Evolutionary conservation across 2,888 invertebrate genomes (phyloP).

Genomic region (Flabesymbios commensalis): DNA sequence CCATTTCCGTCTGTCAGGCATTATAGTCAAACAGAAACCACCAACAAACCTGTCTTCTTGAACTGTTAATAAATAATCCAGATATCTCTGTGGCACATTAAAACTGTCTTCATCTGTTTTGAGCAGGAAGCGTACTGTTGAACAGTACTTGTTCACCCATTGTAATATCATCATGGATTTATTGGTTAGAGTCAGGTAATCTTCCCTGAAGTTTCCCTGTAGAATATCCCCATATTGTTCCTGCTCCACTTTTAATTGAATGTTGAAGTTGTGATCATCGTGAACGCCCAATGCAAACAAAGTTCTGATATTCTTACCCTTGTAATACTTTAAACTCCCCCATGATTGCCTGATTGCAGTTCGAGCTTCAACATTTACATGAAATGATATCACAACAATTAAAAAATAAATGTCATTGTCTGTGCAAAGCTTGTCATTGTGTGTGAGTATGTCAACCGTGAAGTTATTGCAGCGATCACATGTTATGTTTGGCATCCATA

Average conservation of each 20-base stretch:
- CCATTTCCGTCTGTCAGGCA: constrained; percentile 29
- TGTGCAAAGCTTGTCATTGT: constrained; percentile 19
- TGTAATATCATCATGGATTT: constrained; percentile 30
- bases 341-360: constrained; percentile 29
- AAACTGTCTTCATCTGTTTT: constrained; percentile 39
- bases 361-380: constrained; percentile 29
- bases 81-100: constrained; percentile 30
- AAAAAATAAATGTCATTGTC: constrained; percentile 28
- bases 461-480: constrained; percentile 32
- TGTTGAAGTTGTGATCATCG: constrained; percentile 32
- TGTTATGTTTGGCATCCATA: constrained; percentile 30
- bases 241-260: constrained; percentile 26
- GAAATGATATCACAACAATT: constrained; percentile 29
- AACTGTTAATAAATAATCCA: constrained; percentile 29
- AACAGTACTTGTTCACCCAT: constrained; percentile 27
- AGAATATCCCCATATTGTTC: constrained; percentile 27
- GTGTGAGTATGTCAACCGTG: constrained; percentile 16
- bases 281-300: constrained; percentile 35
- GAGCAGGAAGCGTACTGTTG: constrained; percentile 25
- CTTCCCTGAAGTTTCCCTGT: constrained; percentile 27
- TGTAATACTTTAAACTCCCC: constrained; percentile 26
- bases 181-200: constrained; percentile 31
- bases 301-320: constrained; percentile 30
- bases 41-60: constrained; percentile 23
- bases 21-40: constrained; percentile 39